Evolutionary conservation across 2,888 invertebrate species (phyloP), one percentile per base, ranked within the genome.

Genomic region (Netelia melanura): DNA sequence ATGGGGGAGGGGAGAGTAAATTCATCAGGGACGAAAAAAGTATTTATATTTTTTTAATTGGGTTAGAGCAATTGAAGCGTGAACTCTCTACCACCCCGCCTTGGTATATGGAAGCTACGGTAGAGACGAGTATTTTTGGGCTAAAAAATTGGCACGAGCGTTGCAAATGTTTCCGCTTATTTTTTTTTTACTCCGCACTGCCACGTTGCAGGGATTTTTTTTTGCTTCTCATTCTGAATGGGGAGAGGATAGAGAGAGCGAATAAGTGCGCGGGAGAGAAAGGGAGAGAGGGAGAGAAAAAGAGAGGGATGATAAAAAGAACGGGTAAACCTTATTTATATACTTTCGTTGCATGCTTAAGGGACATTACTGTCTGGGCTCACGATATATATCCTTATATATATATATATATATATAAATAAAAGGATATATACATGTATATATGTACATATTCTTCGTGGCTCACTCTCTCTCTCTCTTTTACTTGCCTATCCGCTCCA

Each of bases 321-420:
- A 81, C 79, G 81, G 80, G 72, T 84, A 72, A 85, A 81, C 84
- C 85, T 86, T 88, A 88, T 88, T 88, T 88, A 86, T 88, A 87
- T 87, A 88, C 87, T 88, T 87, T 88, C 87, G 87, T 87, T 87
- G 88, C 86, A 88, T 88, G 87, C 85, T 88, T 85, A 88, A 88
- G 87, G 86, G 87, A 88, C 87, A 87, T 88, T 87, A 88, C 85
- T 87, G 87, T 87, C 85, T 81, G 85, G 85, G 86, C 85, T 81
- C 68, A 84, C 87, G 86, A 88, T 85, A 86, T 85, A 84, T 82
- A 58, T 86, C 83, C 68, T 74, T 65, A 79, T 14, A 80, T 62
- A 67, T 43, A 79, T n/a, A 52, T 11, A 38, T 30, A 48, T 14
- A 10, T 48, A 48, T 48, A 48, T 48, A 48, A 6, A 48, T 48